These are phyloP conservation scores for Cossypha polioptera DNA, from an alignment of 2,797 vertebrate genomes.

Conservation along the genomic window DNA sequence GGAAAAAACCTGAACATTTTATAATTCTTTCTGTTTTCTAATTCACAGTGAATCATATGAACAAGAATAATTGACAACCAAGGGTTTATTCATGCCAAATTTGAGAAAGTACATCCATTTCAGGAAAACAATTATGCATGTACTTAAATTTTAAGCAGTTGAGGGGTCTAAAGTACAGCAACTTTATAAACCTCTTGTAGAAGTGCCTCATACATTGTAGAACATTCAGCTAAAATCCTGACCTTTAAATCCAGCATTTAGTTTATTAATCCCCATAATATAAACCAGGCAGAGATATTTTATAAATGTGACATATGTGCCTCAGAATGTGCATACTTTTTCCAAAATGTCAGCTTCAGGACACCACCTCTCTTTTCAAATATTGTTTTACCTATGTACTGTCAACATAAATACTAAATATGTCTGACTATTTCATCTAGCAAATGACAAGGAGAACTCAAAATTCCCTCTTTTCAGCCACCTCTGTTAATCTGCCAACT, in stretches of 20 bases:
- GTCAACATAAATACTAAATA: background rate
- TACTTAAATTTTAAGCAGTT: background rate
- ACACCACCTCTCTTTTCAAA: background rate
- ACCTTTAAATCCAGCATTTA: background rate
- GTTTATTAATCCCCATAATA: background rate
- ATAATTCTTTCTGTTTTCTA: background rate
- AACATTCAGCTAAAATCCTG: background rate
- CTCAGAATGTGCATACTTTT: background rate
- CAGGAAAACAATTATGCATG: background rate
- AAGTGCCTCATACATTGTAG: background rate
- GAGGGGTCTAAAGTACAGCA: background rate
- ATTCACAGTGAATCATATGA: background rate
- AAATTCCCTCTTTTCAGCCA: background rate
- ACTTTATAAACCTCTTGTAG: background rate
- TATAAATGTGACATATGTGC: background rate
- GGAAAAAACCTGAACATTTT: background rate
- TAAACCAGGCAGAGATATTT: background rate
- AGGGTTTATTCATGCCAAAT: background rate
- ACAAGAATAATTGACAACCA: background rate
- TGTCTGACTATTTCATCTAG: background rate
- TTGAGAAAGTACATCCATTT: background rate
- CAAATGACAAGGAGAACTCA: background rate
- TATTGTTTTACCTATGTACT: background rate
- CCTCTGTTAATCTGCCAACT: fast-evolving
- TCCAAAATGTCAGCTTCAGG: background rate